Conservation (phyloP, 2,797 vertebrate species). For the Lemur catta region DNA sequence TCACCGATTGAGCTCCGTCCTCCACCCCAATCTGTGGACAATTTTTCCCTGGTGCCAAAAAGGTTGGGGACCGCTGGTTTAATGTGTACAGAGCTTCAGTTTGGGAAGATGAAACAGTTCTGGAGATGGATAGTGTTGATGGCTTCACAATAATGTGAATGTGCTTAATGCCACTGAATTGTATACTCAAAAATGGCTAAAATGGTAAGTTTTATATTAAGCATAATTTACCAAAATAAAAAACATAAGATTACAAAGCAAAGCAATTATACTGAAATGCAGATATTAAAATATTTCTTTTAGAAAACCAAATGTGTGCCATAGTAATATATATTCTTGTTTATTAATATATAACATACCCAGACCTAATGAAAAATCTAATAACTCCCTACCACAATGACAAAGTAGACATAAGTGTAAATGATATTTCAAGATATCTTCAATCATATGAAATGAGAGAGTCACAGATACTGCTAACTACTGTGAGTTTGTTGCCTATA, state of each 20-base stretch:
- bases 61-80: neutral
- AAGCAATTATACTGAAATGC: conserved; percentile 10
- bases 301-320: neutral
- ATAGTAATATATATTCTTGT: neutral
- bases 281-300: neutral
- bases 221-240: neutral
- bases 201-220: neutral
- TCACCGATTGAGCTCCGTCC: no score
- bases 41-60: no score
- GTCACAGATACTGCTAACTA: neutral
- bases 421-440: neutral
- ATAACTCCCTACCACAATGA: neutral
- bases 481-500: neutral
- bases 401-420: neutral
- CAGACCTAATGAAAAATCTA: neutral
- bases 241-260: neutral
- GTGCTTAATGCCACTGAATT: neutral
- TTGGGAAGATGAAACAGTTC: neutral
- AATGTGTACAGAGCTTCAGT: neutral
- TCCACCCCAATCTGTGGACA: no score
- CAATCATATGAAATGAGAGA: neutral
- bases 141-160: neutral
- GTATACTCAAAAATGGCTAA: neutral
- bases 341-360: neutral
- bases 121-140: neutral